A percentile compares a stretch with the other conserved stretches of the same genome.
Conservation (phyloP, 2,888 invertebrate species). For the Sminthurinus aureus region DNA sequence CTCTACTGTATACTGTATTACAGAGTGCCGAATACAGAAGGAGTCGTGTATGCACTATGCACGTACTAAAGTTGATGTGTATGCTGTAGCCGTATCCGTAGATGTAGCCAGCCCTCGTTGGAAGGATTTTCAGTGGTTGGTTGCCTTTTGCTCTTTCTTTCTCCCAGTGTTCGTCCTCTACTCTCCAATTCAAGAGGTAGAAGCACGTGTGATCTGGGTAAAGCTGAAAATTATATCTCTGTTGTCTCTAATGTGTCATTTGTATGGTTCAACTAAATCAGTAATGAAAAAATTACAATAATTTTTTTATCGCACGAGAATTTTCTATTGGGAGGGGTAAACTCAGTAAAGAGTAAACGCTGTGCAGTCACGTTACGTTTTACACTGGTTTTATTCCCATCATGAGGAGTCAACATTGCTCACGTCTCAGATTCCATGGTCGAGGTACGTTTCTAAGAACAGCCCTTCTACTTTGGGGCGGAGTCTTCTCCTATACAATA, state of each 20-base stretch:
- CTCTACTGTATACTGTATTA: background rate
- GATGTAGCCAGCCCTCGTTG: slow-evolving; percentile 55
- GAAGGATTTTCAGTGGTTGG: slow-evolving; percentile 56
- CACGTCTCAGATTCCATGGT: slow-evolving; percentile 55
- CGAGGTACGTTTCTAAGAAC: slow-evolving; percentile 55
- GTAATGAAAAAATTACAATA: no score
- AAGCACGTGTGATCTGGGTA: no score
- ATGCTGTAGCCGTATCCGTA: background rate
- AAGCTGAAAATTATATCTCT: no score
- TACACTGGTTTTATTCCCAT: no score
- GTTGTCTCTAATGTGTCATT: no score
- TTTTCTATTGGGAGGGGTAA: no score
- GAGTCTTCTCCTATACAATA: slow-evolving; percentile 54
- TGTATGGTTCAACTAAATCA: no score
- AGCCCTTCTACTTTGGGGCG: slow-evolving; percentile 54
- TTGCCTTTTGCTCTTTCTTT: slow-evolving; percentile 51
- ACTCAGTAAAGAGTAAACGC: no score
- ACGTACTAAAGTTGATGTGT: background rate
- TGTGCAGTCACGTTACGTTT: no score
- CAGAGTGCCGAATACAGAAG: background rate
- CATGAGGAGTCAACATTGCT: slow-evolving; percentile 8
- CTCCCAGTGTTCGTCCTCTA: no score
- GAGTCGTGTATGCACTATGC: background rate
- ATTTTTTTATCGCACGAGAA: no score
- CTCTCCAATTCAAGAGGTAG: no score